A percentile compares a stretch with the other conserved stretches of the same genome.
Conservation (phyloP, 2,797 vertebrate species). For the Enteromius afrohamiltoni region DNA sequence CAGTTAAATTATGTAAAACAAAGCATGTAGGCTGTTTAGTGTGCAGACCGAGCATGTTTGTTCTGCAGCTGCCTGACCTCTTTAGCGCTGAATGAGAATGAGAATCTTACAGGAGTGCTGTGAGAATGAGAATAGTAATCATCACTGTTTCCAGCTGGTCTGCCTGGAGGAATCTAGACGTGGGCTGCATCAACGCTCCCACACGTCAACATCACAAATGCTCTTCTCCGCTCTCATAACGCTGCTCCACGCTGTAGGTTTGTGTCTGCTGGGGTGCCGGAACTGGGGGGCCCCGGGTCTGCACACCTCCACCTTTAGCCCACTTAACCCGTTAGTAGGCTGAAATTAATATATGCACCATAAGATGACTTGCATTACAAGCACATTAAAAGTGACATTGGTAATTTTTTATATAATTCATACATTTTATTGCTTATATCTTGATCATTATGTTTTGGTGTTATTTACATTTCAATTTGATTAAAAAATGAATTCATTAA, state of each 20-base stretch:
- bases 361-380: neutral
- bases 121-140: slow-evolving; percentile 58
- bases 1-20: slow-evolving; percentile 5
- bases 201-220: slow-evolving; percentile 38
- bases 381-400: neutral
- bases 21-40: neutral
- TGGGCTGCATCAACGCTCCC: slow-evolving; percentile 40
- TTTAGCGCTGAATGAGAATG: slow-evolving; percentile 26
- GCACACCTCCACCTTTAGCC: neutral
- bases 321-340: neutral
- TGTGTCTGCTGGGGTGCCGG: neutral
- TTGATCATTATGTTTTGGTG: no score
- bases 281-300: neutral
- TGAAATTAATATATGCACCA: neutral
- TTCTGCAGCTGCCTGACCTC: slow-evolving; percentile 18
- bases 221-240: slow-evolving; percentile 7
- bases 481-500: neutral
- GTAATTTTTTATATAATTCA: neutral
- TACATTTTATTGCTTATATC: neutral
- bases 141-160: slow-evolving; percentile 61
- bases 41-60: slow-evolving; percentile 19
- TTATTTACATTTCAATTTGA: neutral
- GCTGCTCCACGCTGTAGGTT: neutral
- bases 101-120: slow-evolving; percentile 2
- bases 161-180: slow-evolving; percentile 42